Percentiles rank a stretch among this genome's conserved stretches.
Conservation (phyloP, 2,113 vertebrate species). For the Urocolius indicus region DNA sequence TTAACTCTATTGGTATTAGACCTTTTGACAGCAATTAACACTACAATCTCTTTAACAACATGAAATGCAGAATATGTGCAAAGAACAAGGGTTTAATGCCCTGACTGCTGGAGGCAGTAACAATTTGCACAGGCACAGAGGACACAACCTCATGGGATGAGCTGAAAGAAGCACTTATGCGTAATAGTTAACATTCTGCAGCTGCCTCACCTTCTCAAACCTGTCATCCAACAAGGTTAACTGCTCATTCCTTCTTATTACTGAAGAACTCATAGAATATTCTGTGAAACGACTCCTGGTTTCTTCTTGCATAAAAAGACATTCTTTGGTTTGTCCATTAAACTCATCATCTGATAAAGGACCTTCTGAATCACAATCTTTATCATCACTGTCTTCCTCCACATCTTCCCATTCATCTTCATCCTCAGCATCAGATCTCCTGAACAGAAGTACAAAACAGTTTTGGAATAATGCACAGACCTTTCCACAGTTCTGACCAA, state of each 20-base stretch:
- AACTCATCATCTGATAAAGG: conserved; percentile 73
- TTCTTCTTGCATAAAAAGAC: conserved; percentile 91
- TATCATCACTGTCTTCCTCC: conserved; percentile 70
- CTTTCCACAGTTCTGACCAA: not conserved
- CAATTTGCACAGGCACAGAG: not conserved
- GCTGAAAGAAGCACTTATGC: not conserved
- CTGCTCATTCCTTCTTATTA: conserved; percentile 94
- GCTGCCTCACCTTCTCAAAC: conserved; percentile 89
- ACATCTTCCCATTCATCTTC: conserved; percentile 87
- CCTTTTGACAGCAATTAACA: not conserved
- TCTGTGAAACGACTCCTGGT: conserved; percentile 95
- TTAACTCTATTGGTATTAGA: not conserved
- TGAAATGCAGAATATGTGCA: rapidly evolving
- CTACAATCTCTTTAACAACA: not conserved
- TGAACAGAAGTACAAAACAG: conserved; percentile 17
- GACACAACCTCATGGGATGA: not conserved
- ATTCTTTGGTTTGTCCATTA: conserved; percentile 59
- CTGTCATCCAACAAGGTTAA: conserved; percentile 92
- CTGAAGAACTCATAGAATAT: conserved; percentile 93
- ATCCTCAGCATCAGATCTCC: conserved; percentile 58
- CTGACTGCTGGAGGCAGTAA: not conserved
- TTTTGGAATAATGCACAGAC: not conserved
- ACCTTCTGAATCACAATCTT: conserved; percentile 76
- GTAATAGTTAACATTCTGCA: not conserved
- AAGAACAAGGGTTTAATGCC: not conserved